Base-by-base conservation (phyloP, 2,113 vertebrate genomes). In the Willisornis vidua region DNA sequence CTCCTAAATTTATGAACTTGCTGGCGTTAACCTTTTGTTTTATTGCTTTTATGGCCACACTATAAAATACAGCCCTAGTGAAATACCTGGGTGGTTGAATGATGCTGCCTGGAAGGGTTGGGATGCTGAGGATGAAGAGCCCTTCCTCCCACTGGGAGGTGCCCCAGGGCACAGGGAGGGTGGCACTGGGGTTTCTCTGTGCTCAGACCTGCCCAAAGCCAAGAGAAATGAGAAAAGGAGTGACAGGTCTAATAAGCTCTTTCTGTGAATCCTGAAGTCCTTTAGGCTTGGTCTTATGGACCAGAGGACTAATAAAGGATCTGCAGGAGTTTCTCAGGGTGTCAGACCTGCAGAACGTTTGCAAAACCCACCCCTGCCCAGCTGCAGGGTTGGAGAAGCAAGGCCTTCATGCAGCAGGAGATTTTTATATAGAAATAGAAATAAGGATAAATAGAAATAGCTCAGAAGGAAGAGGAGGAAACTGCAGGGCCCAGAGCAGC, bases 21-120 rank as follows among this genome's bases (percentile, higher is more conserved):
- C 87, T 73, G 7, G 12, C 8, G 76, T 91, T 95, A 92, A 91
- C 89, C 93, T 96, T 94, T 95, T 89, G 87, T 75, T 96, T 96
- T 84, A 96, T 75, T 70, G 85, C 92, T 67, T 95, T 94, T 94
- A 91, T 85, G 92, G 35, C 55, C 14, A 1, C 8, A 3, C 54
- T 54, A 19, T 95, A 85, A 94, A 96, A 76, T 33, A 72, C 3
- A 91, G 77, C 48, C 52, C 18, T 1, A 41, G 79, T 94, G 74
- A 87, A 87, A 57, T 52, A 58, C 48, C 66, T 54, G 70, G n/a
- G 0, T 70, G 9, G 66, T 76, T 75, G 94, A 89, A 75, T 61
- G 49, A 0, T 6, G 65, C 76, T 92, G 76, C 76, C 88, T 25
- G 45, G 4, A 41, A 24, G 37, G 37, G 25, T 45, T 39, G 75